Evolutionary conservation across 2,797 vertebrate genomes (phyloP), one percentile per base, ranked within the genome.

Genomic region (Enteromius trimaculatus): DNA sequence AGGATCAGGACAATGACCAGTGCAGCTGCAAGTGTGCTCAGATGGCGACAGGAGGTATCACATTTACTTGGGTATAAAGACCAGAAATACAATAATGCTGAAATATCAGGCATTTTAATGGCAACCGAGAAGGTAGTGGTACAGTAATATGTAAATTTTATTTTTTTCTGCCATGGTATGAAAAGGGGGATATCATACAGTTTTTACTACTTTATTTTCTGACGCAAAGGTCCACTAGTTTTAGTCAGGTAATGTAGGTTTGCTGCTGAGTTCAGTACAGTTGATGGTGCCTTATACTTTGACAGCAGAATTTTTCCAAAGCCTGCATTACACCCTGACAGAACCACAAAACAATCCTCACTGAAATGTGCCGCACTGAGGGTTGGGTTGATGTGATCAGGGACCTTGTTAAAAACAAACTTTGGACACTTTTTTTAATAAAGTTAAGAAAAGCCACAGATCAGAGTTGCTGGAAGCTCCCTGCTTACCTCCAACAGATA

Each of bases 11-110:
- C 92, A 95, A 95, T 0, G 93, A 96, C 89, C 90, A 86, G 37
- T 93, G 94, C 79, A 92, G 93, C 87, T 96, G 95, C 93, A 95
- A 92, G 86, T 95, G 93, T 71, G 92, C 92, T 0, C 95, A 95
- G 89, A 94, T 96, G 82, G 93, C 95, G 3, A 92, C 95, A 0
- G 93, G 95, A 94, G 95, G 94, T 96, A 76, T 58, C 26, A 4
- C 23, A 31, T 69, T 51, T 29, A 58, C 44, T 10, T 31, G 13
- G 9, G 13, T 39, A 26, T 70, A 23, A 23, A 79, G 14, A 77
- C 66, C 80, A 62, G 34, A 77, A 68, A 6, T 42, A 74, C 29
- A 76, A 51, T 42, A 47, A 47, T 76, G 34, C 14, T 10, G 47
- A 39, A 47, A 13, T 82, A 11, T 74, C 23, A 47, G 31, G 23